Conservation (phyloP, 1,140 invertebrate species). For the Aphaenogaster floridana region DNA sequence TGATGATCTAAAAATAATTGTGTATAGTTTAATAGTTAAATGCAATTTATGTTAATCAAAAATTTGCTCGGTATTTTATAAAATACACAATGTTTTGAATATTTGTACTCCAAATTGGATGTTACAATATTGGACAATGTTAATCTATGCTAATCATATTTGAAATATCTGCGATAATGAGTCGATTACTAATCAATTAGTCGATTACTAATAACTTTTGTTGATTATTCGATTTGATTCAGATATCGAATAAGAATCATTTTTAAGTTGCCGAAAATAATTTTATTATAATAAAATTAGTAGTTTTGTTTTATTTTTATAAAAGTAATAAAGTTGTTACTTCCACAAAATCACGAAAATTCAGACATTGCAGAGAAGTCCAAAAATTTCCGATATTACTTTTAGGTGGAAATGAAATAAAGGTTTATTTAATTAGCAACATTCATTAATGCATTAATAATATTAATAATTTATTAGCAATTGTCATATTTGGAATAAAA, state of each 20-base stretch:
- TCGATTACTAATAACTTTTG: background rate
- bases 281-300: background rate
- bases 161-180: constrained; percentile 62
- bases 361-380: background rate
- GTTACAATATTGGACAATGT: constrained; percentile 26
- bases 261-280: background rate
- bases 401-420: background rate
- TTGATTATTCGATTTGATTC: background rate
- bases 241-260: background rate
- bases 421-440: background rate
- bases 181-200: background rate
- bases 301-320: background rate
- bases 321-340: background rate
- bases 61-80: background rate
- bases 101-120: background rate
- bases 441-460: background rate
- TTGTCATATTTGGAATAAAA: background rate
- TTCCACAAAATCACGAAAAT: background rate
- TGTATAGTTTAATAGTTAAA: background rate
- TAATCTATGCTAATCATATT: constrained; percentile 54
- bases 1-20: background rate
- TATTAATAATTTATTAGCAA: constrained; percentile 15
- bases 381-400: background rate
- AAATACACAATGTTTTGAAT: constrained; percentile 2
- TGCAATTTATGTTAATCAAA: background rate